These are phyloP conservation scores for Platerodrilus igneus DNA, from an alignment of 2,888 invertebrate genomes.

Conservation along the genomic window DNA sequence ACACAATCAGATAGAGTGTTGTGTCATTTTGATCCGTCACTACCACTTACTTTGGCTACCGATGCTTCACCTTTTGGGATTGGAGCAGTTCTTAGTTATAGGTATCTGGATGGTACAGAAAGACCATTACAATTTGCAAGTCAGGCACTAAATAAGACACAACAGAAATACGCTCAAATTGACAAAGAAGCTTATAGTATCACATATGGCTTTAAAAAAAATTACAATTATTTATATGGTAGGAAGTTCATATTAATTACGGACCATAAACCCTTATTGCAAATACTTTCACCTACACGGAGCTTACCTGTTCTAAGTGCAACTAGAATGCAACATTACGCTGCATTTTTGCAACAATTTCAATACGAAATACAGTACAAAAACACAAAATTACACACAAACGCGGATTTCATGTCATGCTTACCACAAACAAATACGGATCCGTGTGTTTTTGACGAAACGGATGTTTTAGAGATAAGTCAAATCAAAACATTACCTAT, in stretches of 20 bases:
- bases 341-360: no score
- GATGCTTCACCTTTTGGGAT: constrained; percentile 18
- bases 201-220: constrained; percentile 20
- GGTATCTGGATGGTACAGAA: constrained; percentile 9
- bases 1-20: no score
- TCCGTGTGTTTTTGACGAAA: no score
- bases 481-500: no score
- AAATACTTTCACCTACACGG: not conserved
- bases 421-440: no score
- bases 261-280: constrained; percentile 2
- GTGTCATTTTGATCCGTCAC: no score
- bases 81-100: constrained; percentile 21
- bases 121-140: no score
- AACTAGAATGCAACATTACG: constrained; percentile 1
- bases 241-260: constrained; percentile 12
- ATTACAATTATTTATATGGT: constrained; percentile 23
- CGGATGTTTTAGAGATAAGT: no score
- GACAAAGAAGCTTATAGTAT: constrained; percentile 12
- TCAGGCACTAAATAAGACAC: constrained; percentile 1
- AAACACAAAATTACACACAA: no score
- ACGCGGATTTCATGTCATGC: no score
- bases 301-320: not conserved
- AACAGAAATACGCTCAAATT: constrained; percentile 1
- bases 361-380: no score
- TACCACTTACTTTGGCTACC: constrained; percentile 15